Evolutionary conservation across 2,797 vertebrate species (phyloP), one percentile per base, ranked within the genome.

Genomic region (Falco biarmicus): DNA sequence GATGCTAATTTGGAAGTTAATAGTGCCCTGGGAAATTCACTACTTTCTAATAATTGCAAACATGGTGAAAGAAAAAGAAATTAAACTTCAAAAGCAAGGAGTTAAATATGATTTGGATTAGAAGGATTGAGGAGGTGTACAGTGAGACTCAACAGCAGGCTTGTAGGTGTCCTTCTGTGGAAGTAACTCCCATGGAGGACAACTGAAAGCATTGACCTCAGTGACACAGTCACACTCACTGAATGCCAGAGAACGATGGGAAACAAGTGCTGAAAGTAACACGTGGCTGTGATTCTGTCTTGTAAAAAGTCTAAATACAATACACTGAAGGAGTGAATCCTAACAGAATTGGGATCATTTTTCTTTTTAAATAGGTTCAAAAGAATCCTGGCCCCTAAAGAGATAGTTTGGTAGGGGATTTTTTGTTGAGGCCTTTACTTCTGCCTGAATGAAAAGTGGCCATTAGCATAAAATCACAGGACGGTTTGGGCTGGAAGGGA

Each of bases 231-330:
- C 20, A 5, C 1, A 2, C 34, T 76, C 32, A 3, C n/a, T 11
- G 7, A 63, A 13, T 22, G 24, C 39, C 51, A 16, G 24, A 48
- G 54, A 61, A 37, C 11, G 8, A 32, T 11, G 41, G 70, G 57
- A 81, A 43, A 43, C 25, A 39, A n/a, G 37, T 13, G 17, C 43
- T 63, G 22, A 5, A 48, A 43, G 18, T 29, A 29, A 14, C 4
- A 2, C 3, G 5, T 4, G 5, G 41, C n/a, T 5, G 2, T 25
- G 54, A 13, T 54, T 28, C 16, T 37, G 0, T n/a, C 54, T 53
- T 66, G 22, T 50, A 28, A 43, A 61, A 69, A 54, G 25, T 34
- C 48, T 63, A 31, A 54, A 48, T n/a, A n/a, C 22, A n/a, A 21
- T 14, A 15, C 3, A 6, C 51, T 26, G 31, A 26, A 51, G 32